A percentile compares a stretch with the other conserved stretches of the same genome.
Evolutionary conservation across 2,888 invertebrate species (phyloP).

Genomic region (Netelia fuscicornis): DNA sequence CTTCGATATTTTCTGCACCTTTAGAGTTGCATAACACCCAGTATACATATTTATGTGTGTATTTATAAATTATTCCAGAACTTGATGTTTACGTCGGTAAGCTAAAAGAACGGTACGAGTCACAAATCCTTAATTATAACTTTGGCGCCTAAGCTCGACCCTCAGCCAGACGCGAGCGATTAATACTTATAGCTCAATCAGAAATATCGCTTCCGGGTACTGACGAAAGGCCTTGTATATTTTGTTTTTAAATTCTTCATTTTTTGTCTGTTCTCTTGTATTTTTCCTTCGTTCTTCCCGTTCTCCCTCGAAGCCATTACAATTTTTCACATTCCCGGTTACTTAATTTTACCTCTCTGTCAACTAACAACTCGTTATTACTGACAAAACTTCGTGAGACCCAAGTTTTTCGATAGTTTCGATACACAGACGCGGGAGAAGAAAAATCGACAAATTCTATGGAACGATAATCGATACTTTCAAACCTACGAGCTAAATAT

Average conservation of each 20-base stretch:
- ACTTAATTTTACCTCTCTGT: no score
- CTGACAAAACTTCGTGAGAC: no score
- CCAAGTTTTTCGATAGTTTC: no score
- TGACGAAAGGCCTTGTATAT: background rate
- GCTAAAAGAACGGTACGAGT: background rate
- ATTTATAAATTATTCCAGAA: background rate
- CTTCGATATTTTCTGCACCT: no score
- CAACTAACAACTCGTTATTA: no score
- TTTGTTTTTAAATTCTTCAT: background rate
- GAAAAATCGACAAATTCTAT: no score
- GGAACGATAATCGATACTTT: no score
- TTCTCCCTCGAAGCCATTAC: background rate
- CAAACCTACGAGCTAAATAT: no score
- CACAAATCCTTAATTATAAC: constrained; percentile 43
- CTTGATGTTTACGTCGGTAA: background rate
- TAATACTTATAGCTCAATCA: constrained; percentile 22
- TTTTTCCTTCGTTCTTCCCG: background rate
- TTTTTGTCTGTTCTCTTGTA: background rate
- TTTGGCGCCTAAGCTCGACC: constrained; percentile 7
- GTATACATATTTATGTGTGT: no score
- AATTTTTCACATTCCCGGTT: background rate
- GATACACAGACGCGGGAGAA: no score
- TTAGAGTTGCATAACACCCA: no score
- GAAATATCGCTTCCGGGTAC: background rate
- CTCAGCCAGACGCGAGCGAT: constrained; percentile 16